These are phyloP conservation scores for Boleophthalmus pectinirostris DNA, from an alignment of 2,113 vertebrate species.

Conservation along the genomic window DNA sequence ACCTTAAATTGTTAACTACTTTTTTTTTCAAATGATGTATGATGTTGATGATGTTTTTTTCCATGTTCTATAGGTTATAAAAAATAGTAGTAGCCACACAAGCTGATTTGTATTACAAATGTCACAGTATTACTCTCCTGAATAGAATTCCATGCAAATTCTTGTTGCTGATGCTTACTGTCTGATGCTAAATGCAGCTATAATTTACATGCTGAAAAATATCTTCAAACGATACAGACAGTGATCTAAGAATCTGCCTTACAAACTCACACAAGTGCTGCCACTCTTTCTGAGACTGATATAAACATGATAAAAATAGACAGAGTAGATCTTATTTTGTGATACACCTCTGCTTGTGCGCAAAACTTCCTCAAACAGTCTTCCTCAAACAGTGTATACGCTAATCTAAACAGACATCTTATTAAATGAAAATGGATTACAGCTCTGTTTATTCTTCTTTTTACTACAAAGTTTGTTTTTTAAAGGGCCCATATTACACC, in stretches of 20 bases:
- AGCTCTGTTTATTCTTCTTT: no score
- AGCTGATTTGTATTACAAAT: conserved; percentile 19
- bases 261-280: background rate
- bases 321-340: conserved; percentile 29
- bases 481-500: no score
- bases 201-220: conserved; percentile 18
- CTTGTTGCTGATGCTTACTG: background rate
- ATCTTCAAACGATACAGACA: conserved; percentile 16
- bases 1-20: no score
- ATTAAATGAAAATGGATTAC: conserved; percentile 44
- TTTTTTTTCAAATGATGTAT: no score
- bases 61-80: no score
- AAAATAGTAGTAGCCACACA: background rate
- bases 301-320: conserved; percentile 47
- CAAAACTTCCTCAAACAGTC: conserved; percentile 20
- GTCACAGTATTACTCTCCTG: background rate
- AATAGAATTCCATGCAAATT: conserved; percentile 13
- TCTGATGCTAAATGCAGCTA: conserved; percentile 6
- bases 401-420: conserved; percentile 53
- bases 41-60: no score
- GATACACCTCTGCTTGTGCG: conserved; percentile 18
- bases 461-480: no score
- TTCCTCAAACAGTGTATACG: conserved; percentile 31
- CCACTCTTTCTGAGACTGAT: conserved; percentile 15
- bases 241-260: conserved; percentile 7